Conservation (phyloP, 2,888 invertebrate genomes). For the Acronicta leporina region DNA sequence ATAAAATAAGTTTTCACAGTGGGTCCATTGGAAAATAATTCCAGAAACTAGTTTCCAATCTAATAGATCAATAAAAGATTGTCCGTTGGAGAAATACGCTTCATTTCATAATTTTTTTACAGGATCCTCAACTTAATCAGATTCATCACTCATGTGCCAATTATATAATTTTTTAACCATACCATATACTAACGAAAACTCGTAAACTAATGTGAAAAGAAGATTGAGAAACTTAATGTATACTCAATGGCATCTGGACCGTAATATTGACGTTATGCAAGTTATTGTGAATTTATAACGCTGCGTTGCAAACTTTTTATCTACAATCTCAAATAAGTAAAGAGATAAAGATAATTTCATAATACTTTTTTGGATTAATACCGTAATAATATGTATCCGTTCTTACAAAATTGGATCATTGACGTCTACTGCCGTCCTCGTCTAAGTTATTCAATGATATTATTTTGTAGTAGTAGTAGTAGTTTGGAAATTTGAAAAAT, state of each 20-base stretch:
- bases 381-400: constrained; percentile 16
- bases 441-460: constrained; percentile 10
- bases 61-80: constrained; percentile 22
- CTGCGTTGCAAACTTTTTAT: constrained; percentile 53
- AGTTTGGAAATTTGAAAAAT: constrained; percentile 1
- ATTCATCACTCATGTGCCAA: constrained; percentile 43
- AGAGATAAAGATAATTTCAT: constrained; percentile 36
- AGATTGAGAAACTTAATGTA: constrained; percentile 73
- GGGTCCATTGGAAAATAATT: constrained; percentile 34
- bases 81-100: constrained; percentile 31
- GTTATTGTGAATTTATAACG: constrained; percentile 50
- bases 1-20: constrained; percentile 21
- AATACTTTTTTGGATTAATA: constrained; percentile 22
- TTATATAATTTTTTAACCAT: constrained; percentile 59
- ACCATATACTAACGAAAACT: constrained; percentile 53
- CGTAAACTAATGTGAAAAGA: constrained; percentile 66
- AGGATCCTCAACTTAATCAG: constrained; percentile 21
- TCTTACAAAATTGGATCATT: constrained; percentile 22
- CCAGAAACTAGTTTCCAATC: constrained; percentile 34
- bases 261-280: constrained; percentile 70
- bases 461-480: neutral
- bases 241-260: constrained; percentile 74
- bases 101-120: constrained; percentile 37
- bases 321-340: constrained; percentile 33
- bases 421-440: constrained; percentile 7